Conservation (phyloP, 1,140 invertebrate genomes). For the Nomia melanderi region DNA sequence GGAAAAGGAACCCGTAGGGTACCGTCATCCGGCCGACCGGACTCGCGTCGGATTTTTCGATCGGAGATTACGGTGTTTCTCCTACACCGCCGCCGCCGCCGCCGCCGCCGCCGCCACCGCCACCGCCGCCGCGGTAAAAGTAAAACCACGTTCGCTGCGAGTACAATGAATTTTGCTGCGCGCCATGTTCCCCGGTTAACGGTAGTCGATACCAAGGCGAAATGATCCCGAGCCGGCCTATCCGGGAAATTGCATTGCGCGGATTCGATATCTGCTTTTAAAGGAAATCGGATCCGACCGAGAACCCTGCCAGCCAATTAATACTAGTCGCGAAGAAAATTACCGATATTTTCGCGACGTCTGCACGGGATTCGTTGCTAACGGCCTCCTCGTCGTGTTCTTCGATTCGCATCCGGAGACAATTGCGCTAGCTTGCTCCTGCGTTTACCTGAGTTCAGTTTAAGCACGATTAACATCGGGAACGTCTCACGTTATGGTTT, state of each 20-base stretch:
- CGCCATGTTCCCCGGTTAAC: constrained; percentile 9
- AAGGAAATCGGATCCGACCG: not conserved
- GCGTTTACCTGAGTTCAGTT: too few species aligned
- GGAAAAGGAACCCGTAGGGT: constrained; percentile 32
- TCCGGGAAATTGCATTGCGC: constrained; percentile 24
- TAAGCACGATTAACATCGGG: too few species aligned
- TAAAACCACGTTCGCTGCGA: constrained; percentile 25
- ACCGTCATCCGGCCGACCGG: constrained; percentile 21
- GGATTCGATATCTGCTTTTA: constrained; percentile 19
- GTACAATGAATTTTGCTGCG: constrained; percentile 20
- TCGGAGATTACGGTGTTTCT: constrained; percentile 16
- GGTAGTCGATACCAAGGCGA: constrained; percentile 22
- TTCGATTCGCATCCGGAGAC: too few species aligned
- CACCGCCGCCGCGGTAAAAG: constrained; percentile 3
- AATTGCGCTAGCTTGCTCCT: too few species aligned
- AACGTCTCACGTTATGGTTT: too few species aligned
- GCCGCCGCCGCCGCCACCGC: not conserved
- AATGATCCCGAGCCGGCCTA: not conserved
- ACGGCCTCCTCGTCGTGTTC: too few species aligned
- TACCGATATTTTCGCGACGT: not conserved
- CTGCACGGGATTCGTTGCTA: too few species aligned
- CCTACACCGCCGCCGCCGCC: not conserved
- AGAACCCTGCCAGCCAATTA: not conserved
- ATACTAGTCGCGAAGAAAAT: not conserved
- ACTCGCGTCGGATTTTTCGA: constrained; percentile 18